Conservation (phyloP, 2,797 vertebrate genomes). For the Cheirogaleus major region DNA sequence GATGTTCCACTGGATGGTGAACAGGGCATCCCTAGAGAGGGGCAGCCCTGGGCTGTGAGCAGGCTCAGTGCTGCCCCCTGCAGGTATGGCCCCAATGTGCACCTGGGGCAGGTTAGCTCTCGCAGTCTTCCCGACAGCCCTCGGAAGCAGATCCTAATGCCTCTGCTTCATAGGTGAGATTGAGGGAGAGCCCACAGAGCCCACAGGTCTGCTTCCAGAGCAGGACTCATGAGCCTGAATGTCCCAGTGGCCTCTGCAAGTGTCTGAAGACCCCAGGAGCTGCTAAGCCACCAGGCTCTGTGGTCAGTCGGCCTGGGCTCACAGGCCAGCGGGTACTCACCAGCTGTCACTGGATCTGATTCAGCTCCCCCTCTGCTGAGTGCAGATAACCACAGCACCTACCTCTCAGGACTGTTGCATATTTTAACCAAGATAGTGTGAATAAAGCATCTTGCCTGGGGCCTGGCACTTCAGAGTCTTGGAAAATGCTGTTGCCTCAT, state of each 20-base stretch:
- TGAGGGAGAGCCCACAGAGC: background rate
- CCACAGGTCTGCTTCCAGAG: background rate
- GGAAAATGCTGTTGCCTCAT: background rate
- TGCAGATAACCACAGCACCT: background rate
- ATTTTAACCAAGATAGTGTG: background rate
- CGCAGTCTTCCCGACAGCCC: background rate
- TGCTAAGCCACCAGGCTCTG: background rate
- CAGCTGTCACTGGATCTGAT: background rate
- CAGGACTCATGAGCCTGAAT: background rate
- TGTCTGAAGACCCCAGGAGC: background rate
- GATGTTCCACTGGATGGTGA: constrained; percentile 97
- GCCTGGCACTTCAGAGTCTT: background rate
- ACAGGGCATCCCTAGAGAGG: constrained; percentile 90
- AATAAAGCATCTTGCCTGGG: background rate
- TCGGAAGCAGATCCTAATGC: background rate
- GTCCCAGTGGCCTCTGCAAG: background rate
- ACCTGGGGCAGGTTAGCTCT: no score
- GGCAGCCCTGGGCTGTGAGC: background rate
- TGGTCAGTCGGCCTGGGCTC: background rate
- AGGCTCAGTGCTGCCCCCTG: background rate
- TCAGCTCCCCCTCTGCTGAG: background rate
- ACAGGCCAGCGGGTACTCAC: background rate
- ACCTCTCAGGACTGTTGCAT: background rate
- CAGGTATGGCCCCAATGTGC: background rate
- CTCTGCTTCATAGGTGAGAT: background rate